A percentile compares a stretch with the other conserved stretches of the same genome.
Conservation (phyloP, 2,888 invertebrate species). For the Drosophila affinis region DNA sequence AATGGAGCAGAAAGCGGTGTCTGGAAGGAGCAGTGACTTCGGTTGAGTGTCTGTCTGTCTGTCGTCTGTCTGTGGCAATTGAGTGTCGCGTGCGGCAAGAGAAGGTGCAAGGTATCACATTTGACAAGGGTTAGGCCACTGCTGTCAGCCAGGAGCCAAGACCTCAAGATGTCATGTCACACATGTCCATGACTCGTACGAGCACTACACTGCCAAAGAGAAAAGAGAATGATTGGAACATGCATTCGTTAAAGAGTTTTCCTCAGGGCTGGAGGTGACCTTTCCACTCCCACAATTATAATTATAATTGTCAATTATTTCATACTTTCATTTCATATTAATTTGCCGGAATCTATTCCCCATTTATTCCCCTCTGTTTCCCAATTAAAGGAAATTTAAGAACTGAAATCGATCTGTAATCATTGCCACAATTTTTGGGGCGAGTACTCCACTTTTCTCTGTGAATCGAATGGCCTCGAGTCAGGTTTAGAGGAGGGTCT, state of each 20-base stretch:
- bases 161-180: conserved; percentile 11
- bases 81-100: conserved; percentile 12
- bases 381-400: conserved; percentile 18
- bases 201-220: not conserved
- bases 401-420: conserved; percentile 21
- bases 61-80: conserved; percentile 28
- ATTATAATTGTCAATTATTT: conserved; percentile 13
- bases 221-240: not conserved
- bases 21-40: not conserved
- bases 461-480: conserved; percentile 6
- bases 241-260: too few species aligned
- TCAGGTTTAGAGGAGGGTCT: conserved; percentile 7
- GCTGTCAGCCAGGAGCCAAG: conserved; percentile 23
- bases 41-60: conserved; percentile 12
- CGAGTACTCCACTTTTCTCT: conserved; percentile 3
- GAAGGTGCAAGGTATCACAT: conserved; percentile 5
- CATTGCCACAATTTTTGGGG: conserved; percentile 28
- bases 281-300: not conserved
- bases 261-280: not conserved
- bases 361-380: not conserved
- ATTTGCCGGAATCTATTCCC: not conserved
- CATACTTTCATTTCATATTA: conserved; percentile 12
- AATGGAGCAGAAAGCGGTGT: conserved; percentile 50
- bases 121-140: conserved; percentile 10
- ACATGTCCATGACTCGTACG: conserved; percentile 15